Conservation (phyloP, 1,140 invertebrate genomes). For the Drosophila arawakana region DNA sequence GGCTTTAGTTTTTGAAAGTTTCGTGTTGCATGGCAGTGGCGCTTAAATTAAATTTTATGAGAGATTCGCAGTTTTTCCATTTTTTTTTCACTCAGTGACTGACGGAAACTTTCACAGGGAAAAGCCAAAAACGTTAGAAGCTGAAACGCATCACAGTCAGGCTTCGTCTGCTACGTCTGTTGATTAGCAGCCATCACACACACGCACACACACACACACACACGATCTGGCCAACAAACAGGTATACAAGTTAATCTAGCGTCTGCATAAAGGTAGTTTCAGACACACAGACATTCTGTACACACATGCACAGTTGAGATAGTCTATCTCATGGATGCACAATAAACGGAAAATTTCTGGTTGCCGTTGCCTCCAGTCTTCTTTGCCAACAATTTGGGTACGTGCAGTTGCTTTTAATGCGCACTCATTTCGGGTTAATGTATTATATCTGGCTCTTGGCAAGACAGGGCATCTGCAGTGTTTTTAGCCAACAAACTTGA, state of each 20-base stretch:
- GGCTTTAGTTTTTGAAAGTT: conserved; percentile 28
- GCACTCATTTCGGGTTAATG: conserved; percentile 23
- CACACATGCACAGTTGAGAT: not conserved
- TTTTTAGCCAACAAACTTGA: conserved; percentile 50
- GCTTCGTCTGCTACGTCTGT: conserved; percentile 22
- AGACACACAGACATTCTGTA: not conserved
- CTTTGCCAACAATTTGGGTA: conserved; percentile 39
- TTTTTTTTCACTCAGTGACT: conserved; percentile 24
- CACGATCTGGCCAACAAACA: conserved; percentile 13
- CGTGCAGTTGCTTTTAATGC: conserved; percentile 43
- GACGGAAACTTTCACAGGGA: conserved; percentile 21
- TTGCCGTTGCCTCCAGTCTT: not conserved
- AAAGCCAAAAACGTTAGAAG: not conserved
- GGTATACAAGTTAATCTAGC: conserved; percentile 29
- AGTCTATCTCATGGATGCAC: conserved; percentile 27
- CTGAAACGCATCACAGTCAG: conserved; percentile 10
- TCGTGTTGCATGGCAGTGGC: conserved; percentile 24
- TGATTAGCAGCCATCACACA: conserved; percentile 45
- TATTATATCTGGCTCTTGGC: conserved; percentile 33
- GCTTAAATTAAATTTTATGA: conserved; percentile 62
- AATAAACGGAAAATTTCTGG: conserved; percentile 30
- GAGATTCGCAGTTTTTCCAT: conserved; percentile 29
- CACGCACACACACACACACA: not conserved
- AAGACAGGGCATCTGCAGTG: conserved; percentile 4
- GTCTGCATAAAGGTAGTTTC: not conserved